Base-by-base conservation (phyloP, 2,888 invertebrate genomes). In the Luffia ferchaultella region DNA sequence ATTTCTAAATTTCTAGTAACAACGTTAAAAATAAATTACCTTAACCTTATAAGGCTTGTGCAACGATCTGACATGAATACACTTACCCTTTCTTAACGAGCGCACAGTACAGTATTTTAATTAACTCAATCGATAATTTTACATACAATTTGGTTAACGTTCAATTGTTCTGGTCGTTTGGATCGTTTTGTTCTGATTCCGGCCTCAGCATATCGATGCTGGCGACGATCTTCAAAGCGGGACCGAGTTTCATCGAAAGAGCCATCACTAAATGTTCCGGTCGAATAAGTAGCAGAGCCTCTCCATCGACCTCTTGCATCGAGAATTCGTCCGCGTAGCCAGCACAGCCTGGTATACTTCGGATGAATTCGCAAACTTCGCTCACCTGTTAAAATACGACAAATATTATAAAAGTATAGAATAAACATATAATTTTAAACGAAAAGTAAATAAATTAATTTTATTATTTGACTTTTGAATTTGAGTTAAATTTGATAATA, bases 301-400 rank as follows among this genome's bases (percentile, higher is more conserved):
- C 96, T 0, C 98, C 97, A 65, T 98, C 98, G 60, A 98, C 97
- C 76, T 97, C 97, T 75, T 98, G 97, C 63, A 93, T 90, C 12
- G 92, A 89, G 79, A 98, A 98, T 68, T 97, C 97, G 64, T 97
- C 96, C 0, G 96, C 97, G 67, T 97, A 97, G 60, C 93, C 92
- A 7, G 91, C 89, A 70, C 97, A 97, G 0, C 97, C 97, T 0
- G 95, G 96, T 52, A 97, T 86, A 60, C 89, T 90, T 58, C 92
- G 89, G 61, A 98, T 95, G 65, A 97, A 93, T 44, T 96, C 95
- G 65, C 91, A 93, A 1, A 96, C 96, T 62, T 96, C 95, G 30
- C 88, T 85, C 17, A 96, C 95, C 88, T 93, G 76, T 2, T 65
- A 47, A 18, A 30, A n/a, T n/a, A n/a, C n/a, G n/a, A n/a, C n/a